Base-by-base conservation (phyloP, 2,888 invertebrate species). In the Psococerastis gibbosa region DNA sequence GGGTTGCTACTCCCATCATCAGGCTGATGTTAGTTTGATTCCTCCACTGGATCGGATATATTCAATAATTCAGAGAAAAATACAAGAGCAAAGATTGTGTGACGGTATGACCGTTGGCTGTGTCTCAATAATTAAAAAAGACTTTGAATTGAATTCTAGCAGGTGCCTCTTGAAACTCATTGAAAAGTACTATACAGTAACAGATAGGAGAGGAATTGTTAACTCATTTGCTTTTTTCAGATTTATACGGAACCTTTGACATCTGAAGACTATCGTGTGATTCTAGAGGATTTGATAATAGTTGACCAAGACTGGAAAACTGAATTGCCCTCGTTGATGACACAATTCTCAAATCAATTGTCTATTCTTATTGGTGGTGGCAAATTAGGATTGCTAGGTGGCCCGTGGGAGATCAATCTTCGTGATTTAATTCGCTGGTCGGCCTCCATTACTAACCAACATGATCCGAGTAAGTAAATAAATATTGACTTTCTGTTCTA, bases 351-450 rank as follows among this genome's bases (percentile, higher is more conserved):
- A 11, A 11, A 27, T 6, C 27, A 11, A 9, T 11, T 27, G 27
- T 9, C 6, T 27, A 11, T 9, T 6, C 11, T 27, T 55, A 71
- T 80, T 11, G 68, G 72, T 2, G 65, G 68, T 33, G 59, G 72
- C 52, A 69, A 72, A 45, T 6, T 38, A 5, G 38, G 38, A 3
- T n/a, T 38, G 3, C 9, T 38, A 55, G 94, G 95, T 0, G 76
- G 83, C 0, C 95, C 95, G 0, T 97, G 88, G 81, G 97, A 98
- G 62, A 88, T 95, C 65, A 99, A 99, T 65, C 66, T 99, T 38
- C 71, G 98, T 53, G 98, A 99, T 58, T 69, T 98, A 51, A 75
- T 81, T 46, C 73, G 97, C 51, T 97, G 94, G 94, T 88, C 88
- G 57, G 79, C 91, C 53, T 71, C 79, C 0, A 66, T 78, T 1